Conservation (phyloP, 92 coral and sea anemone species). For the Porites lobata region DNA sequence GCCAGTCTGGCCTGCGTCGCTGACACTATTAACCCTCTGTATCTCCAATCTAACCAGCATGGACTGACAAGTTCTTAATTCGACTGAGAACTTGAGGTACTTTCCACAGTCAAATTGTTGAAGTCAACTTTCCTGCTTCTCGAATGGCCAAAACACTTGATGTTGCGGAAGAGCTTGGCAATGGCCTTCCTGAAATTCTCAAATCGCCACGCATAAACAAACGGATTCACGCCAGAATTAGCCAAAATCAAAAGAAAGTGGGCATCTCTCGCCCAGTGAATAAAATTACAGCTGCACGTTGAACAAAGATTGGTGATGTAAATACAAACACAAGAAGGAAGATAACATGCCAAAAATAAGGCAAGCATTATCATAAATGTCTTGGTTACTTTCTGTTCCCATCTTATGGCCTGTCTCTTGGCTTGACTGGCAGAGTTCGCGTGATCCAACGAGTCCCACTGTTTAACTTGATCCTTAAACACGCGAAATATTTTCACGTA, state of each 20-base stretch:
- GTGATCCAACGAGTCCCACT: slow-evolving; percentile 67
- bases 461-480: slow-evolving; percentile 64
- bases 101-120: background rate
- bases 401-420: slow-evolving; percentile 76
- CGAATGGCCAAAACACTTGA: slow-evolving; percentile 3
- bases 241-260: slow-evolving; percentile 85
- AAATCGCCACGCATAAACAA: slow-evolving; percentile 91
- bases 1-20: too few species aligned
- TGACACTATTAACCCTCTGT: too few species aligned
- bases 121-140: background rate
- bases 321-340: slow-evolving; percentile 85
- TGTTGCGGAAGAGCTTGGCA: slow-evolving; percentile 1
- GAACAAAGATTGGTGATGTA: slow-evolving; percentile 90
- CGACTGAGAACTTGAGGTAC: background rate
- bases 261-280: slow-evolving; percentile 90
- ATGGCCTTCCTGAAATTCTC: slow-evolving; percentile 89
- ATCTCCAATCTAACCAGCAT: too few species aligned
- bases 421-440: slow-evolving; percentile 63
- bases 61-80: background rate
- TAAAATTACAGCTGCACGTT: slow-evolving; percentile 80
- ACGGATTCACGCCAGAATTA: slow-evolving; percentile 91
- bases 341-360: slow-evolving; percentile 78
- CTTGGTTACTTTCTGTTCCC: slow-evolving; percentile 91
- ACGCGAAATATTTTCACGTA: slow-evolving; percentile 78
- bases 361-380: slow-evolving; percentile 76